These are phyloP conservation scores for Gymnogyps californianus DNA, from an alignment of 2,113 vertebrate genomes.

Conservation along the genomic window DNA sequence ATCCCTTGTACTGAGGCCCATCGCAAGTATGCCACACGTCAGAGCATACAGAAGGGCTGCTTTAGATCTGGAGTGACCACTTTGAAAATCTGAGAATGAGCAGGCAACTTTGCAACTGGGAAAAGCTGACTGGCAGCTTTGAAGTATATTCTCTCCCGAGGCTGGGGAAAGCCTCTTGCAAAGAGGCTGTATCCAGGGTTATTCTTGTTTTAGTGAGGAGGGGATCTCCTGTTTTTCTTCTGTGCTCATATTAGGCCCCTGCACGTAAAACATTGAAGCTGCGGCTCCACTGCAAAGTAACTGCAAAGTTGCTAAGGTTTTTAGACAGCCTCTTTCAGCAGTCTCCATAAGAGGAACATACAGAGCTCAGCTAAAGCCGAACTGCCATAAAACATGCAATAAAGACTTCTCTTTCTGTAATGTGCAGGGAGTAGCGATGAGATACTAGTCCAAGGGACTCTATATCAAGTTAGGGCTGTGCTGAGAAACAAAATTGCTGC, in stretches of 20 bases:
- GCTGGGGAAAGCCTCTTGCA: neutral
- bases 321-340: neutral
- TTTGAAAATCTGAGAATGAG: neutral
- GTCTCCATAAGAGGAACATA: neutral
- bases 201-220: neutral
- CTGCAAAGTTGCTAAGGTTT: neutral
- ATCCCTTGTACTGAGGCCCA: neutral
- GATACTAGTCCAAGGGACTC: constrained; percentile 5
- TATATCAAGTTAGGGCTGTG: neutral
- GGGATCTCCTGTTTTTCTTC: neutral
- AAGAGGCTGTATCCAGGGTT: neutral
- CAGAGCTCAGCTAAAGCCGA: neutral
- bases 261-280: neutral
- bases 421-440: neutral
- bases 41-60: neutral
- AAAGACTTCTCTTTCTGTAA: constrained; percentile 29
- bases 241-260: neutral
- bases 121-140: neutral
- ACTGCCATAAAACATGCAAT: neutral
- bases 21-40: accelerated
- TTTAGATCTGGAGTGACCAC: neutral
- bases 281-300: neutral
- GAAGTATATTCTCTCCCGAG: neutral
- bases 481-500: constrained; percentile 43
- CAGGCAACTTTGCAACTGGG: neutral